Evolutionary conservation across 23 tunicate genomes (phyloP), one percentile per base, ranked within the genome.

Genomic region (Styela plicata): DNA sequence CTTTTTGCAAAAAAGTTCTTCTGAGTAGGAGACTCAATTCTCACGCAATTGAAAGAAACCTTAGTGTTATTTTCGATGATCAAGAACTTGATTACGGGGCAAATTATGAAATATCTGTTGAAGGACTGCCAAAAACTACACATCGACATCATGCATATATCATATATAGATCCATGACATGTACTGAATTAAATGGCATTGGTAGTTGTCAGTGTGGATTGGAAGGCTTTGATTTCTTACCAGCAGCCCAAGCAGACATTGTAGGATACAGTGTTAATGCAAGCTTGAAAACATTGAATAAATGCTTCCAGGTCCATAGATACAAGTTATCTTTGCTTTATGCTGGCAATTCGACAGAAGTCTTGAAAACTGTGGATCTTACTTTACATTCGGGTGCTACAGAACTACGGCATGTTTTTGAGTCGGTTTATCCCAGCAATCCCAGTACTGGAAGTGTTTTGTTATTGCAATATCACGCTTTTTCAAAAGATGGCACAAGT

Each of bases 201-300:
- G 81, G 81, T 20, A 76, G 64, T 44, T 76, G 81, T 76, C 21
- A 36, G 22, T 76, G 81, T 76, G 81, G 81, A 37, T 31, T 76
- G 64, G 31, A 52, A 53, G 64, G 33, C 22, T 76, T 44, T 2
- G 33, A 53, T 5, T 34, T 36, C 44, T 21, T 44, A 21, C 81
- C 81, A 18, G 22, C 0, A 0, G 63, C 65, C 10, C n/a, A 53
- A 0, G 33, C 37, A 21, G 3, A 26, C 17, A 29, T 76, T 23
- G 23, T 5, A 24, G 81, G 81, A 23, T 53, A 76, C 0, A 17
- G 13, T 36, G 81, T 76, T 7, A 76, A 52, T 33, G 31, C 44
- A 24, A 18, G n/a, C 3, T 25, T 76, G 66, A 24, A 20, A 24
- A 19, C 65, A 17, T 24, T 76, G 52, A 25, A 52, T 21, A 24